phyloP scores from a whole-genome alignment of 2,888 invertebrate species.

The Dasypogon diadema region DNA sequence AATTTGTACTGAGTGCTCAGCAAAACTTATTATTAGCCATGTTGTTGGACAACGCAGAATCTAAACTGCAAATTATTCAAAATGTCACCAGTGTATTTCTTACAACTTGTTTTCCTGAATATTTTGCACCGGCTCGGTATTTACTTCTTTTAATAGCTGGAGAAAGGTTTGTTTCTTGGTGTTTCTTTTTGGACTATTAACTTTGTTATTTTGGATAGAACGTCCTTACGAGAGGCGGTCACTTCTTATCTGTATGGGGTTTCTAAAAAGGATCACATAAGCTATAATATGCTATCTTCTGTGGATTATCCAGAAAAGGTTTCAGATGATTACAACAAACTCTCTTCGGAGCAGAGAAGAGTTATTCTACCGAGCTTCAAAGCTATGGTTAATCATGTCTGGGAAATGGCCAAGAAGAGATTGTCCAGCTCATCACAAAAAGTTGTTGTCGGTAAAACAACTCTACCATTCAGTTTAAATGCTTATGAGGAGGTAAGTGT shows the following conservation, averaged over 20 bases:
- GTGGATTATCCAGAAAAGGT: slow-evolving; percentile 67
- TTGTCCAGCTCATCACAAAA: slow-evolving; percentile 73
- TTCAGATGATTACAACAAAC: slow-evolving; percentile 63
- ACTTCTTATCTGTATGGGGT: slow-evolving; percentile 75
- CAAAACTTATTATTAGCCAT: slow-evolving; percentile 74
- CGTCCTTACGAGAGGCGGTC: slow-evolving; percentile 66
- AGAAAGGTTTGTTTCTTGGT: slow-evolving; percentile 77
- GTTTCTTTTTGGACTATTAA: too few species aligned
- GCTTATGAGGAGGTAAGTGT: slow-evolving; percentile 79
- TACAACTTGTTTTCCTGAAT: slow-evolving; percentile 82
- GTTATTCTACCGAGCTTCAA: slow-evolving; percentile 79
- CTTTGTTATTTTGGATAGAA: slow-evolving; percentile 58
- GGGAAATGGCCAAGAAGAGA: slow-evolving; percentile 75
- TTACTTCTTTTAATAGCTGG: slow-evolving; percentile 85
- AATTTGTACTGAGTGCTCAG: slow-evolving; percentile 66
- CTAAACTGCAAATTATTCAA: slow-evolving; percentile 82
- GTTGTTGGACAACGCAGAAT: slow-evolving; percentile 80
- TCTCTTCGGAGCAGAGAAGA: slow-evolving; percentile 64
- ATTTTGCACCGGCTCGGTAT: slow-evolving; percentile 86
- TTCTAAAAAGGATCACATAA: slow-evolving; percentile 72
- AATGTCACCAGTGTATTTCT: slow-evolving; percentile 87
- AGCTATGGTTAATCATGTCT: slow-evolving; percentile 78
- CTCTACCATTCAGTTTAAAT: slow-evolving; percentile 78
- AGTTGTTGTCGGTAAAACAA: slow-evolving; percentile 75
- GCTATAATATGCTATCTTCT: slow-evolving; percentile 66